Conservation (phyloP, 2,888 invertebrate genomes). For the Eupelmus urozonus region DNA sequence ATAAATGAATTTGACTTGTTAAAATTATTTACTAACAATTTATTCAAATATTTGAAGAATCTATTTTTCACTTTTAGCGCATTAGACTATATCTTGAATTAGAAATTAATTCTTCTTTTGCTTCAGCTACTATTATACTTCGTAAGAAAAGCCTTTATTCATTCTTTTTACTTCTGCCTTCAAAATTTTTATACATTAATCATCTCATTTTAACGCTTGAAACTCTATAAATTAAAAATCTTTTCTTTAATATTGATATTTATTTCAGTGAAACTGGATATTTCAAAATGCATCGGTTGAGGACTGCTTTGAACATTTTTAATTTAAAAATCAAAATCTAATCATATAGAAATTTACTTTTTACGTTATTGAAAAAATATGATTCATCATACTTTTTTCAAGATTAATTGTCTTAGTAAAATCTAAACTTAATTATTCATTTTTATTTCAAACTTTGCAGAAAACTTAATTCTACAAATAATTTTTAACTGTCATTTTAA, state of each 20-base stretch:
- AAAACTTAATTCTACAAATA: no score
- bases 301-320: slow-evolving; percentile 51
- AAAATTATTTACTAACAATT: slow-evolving; percentile 43
- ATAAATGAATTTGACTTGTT: slow-evolving; percentile 34
- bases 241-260: slow-evolving; percentile 23
- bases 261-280: slow-evolving; percentile 44
- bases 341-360: slow-evolving; percentile 20
- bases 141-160: slow-evolving; percentile 29
- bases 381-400: neutral
- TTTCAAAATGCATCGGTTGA: slow-evolving; percentile 47
- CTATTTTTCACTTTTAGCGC: slow-evolving; percentile 24
- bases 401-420: neutral
- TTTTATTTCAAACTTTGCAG: neutral
- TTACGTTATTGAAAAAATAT: slow-evolving; percentile 34
- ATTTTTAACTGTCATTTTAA: no score
- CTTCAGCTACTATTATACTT: slow-evolving; percentile 46
- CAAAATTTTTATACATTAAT: slow-evolving; percentile 27
- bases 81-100: slow-evolving; percentile 49
- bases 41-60: slow-evolving; percentile 12
- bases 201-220: slow-evolving; percentile 39
- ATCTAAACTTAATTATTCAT: no score
- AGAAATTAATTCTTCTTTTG: slow-evolving; percentile 48
- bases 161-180: slow-evolving; percentile 34
- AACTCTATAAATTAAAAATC: slow-evolving; percentile 6
- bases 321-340: slow-evolving; percentile 13